phyloP scores from a whole-genome alignment of 2,888 invertebrate genomes.

The Eilema griseolum region DNA sequence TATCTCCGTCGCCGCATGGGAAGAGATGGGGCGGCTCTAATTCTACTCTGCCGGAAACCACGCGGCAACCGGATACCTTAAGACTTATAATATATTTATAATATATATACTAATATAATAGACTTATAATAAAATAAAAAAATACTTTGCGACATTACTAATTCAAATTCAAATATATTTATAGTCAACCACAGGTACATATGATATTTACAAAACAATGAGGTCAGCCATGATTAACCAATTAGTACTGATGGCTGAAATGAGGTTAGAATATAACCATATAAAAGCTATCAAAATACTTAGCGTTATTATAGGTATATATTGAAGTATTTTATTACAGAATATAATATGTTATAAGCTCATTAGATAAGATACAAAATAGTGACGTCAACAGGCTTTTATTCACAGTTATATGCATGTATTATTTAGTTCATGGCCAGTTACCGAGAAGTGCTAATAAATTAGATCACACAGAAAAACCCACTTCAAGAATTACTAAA shows the following conservation, averaged over 20 bases:
- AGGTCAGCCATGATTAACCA: too few relatives aligned
- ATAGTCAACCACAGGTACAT: too few relatives aligned
- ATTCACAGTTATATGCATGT: not conserved
- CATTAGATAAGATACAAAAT: not conserved
- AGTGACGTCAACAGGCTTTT: not conserved
- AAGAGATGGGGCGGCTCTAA: too few relatives aligned
- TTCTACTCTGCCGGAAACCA: too few relatives aligned
- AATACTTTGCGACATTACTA: too few relatives aligned
- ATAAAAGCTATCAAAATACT: not conserved
- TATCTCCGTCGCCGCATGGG: too few relatives aligned
- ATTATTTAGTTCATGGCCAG: conserved; percentile 1
- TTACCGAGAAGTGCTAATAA: not conserved
- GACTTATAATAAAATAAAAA: too few relatives aligned
- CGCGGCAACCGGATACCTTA: too few relatives aligned
- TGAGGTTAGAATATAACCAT: not conserved
- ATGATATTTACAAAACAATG: too few relatives aligned
- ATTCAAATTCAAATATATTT: too few relatives aligned
- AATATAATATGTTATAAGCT: not conserved
- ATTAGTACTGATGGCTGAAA: not conserved
- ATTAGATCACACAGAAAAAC: not conserved
- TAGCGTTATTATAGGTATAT: not conserved
- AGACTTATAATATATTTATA: too few relatives aligned
- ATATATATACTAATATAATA: too few relatives aligned
- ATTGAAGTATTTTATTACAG: not conserved
- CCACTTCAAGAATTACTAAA: not conserved